A percentile compares a stretch with the other conserved stretches of the same genome.
These are phyloP conservation scores for Probosciger aterrimus DNA, from an alignment of 2,113 vertebrate species.

Conservation along the genomic window DNA sequence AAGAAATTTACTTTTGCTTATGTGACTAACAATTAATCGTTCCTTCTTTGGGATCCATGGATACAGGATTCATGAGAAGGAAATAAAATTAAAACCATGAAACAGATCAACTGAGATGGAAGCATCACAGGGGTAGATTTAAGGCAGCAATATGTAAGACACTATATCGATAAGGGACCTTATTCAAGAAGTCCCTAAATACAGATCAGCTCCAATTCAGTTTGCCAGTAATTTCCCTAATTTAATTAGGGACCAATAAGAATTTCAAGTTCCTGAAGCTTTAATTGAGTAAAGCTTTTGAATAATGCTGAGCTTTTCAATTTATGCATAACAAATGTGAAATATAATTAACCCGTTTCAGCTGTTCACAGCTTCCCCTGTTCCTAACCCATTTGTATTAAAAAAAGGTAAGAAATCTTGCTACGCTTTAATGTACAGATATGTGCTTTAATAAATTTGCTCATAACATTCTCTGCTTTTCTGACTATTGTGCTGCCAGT, in stretches of 20 bases:
- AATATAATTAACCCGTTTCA: constrained; percentile 66
- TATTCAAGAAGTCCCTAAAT: constrained; percentile 25
- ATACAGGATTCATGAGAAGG: not conserved
- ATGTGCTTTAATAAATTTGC: not conserved
- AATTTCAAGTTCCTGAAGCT: constrained; percentile 53
- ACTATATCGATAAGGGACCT: not conserved
- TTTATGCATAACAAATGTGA: constrained; percentile 52
- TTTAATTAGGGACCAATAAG: constrained; percentile 50
- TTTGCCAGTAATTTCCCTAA: constrained; percentile 33
- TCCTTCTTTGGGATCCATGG: not conserved
- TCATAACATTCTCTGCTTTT: not conserved
- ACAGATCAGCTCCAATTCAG: not conserved
- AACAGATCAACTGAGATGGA: not conserved
- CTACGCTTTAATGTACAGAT: not conserved
- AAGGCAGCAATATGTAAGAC: not conserved
- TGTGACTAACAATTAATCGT: not conserved
- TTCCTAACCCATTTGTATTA: not conserved
- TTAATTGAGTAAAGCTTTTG: constrained; percentile 55
- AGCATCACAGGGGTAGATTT: not conserved
- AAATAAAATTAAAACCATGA: not conserved
- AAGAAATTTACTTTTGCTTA: not conserved
- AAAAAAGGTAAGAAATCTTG: not conserved
- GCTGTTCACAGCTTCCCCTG: not conserved
- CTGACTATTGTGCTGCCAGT: not conserved
- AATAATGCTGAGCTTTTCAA: constrained; percentile 58